Evolutionary conservation across 2,797 vertebrate genomes (phyloP).

Genomic region (Kryptolebias ocellatus): DNA sequence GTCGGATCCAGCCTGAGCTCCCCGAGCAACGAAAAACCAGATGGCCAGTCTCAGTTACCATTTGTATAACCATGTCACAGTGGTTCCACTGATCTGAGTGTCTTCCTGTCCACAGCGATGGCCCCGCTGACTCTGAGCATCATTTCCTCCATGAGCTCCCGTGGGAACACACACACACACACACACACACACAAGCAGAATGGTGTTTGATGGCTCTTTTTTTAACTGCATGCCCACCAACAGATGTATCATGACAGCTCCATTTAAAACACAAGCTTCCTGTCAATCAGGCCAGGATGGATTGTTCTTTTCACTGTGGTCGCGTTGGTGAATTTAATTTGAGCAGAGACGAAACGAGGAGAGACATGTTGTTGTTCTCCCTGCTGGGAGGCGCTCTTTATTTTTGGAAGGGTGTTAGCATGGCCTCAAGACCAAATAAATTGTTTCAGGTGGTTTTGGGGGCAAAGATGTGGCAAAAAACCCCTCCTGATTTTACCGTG

Average conservation of each 20-base stretch:
- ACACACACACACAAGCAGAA: constrained; percentile 7
- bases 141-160: constrained; percentile 46
- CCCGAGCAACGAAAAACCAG: constrained; percentile 16
- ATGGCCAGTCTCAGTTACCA: constrained; percentile 15
- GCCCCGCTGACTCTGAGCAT: constrained; percentile 18
- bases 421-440: constrained; percentile 22
- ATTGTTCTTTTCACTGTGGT: constrained; percentile 13
- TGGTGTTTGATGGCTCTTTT: constrained; percentile 19
- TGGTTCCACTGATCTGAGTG: constrained; percentile 12
- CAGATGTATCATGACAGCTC: constrained; percentile 20
- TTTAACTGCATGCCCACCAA: not conserved
- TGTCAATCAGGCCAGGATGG: constrained; percentile 29
- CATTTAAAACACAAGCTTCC: constrained; percentile 39
- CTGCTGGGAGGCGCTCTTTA: constrained; percentile 14
- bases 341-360: constrained; percentile 10
- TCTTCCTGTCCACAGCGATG: constrained; percentile 18
- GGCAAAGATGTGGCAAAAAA: constrained; percentile 35
- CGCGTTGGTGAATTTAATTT: constrained; percentile 40
- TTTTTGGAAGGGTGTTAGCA: constrained; percentile 24
- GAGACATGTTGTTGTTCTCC: constrained; percentile 9
- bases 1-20: constrained; percentile 23
- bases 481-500: not conserved
- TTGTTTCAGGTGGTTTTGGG: not conserved
- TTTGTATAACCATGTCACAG: constrained; percentile 18
- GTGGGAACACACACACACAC: constrained; percentile 18